Conservation (phyloP, 1,140 invertebrate species). For the Drosophila lowei region DNA sequence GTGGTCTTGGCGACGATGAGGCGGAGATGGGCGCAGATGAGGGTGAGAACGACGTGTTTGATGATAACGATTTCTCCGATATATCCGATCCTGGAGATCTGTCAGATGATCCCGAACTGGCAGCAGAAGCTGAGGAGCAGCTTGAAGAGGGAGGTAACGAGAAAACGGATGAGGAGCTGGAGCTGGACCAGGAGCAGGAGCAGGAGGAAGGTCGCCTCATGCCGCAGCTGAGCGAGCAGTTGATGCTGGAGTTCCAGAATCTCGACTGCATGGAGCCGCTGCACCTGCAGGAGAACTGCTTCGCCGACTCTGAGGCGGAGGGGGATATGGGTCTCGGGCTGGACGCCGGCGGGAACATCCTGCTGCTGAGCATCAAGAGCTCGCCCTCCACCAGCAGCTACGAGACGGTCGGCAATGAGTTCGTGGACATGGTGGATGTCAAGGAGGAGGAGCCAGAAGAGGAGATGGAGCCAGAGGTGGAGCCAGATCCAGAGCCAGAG, state of each 20-base stretch:
- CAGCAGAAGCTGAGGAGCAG: slow-evolving; percentile 29
- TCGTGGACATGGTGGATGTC: slow-evolving; percentile 61
- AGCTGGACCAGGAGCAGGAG: neutral
- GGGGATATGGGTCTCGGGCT: slow-evolving; percentile 58
- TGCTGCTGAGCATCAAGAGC: slow-evolving; percentile 78
- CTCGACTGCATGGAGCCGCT: slow-evolving; percentile 75
- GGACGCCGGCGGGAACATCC: slow-evolving; percentile 59
- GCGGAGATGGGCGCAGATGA: slow-evolving; percentile 12
- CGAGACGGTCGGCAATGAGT: slow-evolving; percentile 82
- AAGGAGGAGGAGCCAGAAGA: slow-evolving; percentile 38
- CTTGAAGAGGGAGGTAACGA: neutral
- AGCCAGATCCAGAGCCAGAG: slow-evolving; percentile 10
- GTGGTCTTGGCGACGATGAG: slow-evolving; percentile 62
- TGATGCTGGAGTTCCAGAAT: slow-evolving; percentile 69
- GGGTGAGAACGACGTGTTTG: slow-evolving; percentile 72
- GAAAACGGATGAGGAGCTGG: neutral
- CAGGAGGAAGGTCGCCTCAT: slow-evolving; percentile 3
- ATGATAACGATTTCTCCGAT: slow-evolving; percentile 81
- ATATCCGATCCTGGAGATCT: slow-evolving; percentile 80
- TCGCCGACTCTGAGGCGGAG: slow-evolving; percentile 66
- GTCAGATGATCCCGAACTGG: slow-evolving; percentile 58
- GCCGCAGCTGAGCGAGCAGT: slow-evolving; percentile 48
- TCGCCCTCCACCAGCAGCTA: slow-evolving; percentile 83
- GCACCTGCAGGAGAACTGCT: slow-evolving; percentile 76
- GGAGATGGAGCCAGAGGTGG: slow-evolving; percentile 21